Conservation (phyloP, 35 echinoderm and acorn worm species). For the Eucidaris tribuloides region DNA sequence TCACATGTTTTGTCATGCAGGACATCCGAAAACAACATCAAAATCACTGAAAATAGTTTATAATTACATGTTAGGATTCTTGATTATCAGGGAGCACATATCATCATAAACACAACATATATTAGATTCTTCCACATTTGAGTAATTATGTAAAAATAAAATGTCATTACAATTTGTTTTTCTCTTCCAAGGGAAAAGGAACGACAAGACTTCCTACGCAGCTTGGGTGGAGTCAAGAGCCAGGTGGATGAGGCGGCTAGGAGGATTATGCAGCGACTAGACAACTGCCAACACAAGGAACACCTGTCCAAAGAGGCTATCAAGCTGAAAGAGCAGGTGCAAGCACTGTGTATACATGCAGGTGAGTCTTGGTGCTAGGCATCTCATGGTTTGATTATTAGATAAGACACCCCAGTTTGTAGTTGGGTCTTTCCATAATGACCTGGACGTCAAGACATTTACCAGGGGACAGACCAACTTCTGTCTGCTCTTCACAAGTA, state of each 20-base stretch:
- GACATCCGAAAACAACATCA: background rate
- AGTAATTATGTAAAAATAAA: too few relatives aligned
- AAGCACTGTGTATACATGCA: constrained; percentile 35
- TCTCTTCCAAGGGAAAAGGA: constrained; percentile 25
- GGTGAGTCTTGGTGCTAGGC: constrained; percentile 38
- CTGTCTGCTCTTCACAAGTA: constrained; percentile 30
- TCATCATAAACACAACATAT: too few relatives aligned
- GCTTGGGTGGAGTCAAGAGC: constrained; percentile 53
- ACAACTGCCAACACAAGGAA: constrained; percentile 49
- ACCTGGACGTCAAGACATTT: background rate
- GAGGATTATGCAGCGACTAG: constrained; percentile 30
- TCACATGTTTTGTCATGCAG: too few relatives aligned
- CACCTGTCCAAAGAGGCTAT: constrained; percentile 42
- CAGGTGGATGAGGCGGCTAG: constrained; percentile 56
- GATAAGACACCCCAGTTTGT: too few relatives aligned
- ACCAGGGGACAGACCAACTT: too few relatives aligned
- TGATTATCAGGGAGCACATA: too few relatives aligned
- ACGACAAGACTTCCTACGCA: constrained; percentile 43
- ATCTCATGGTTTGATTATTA: too few relatives aligned
- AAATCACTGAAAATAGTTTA: too few relatives aligned
- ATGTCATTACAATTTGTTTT: background rate
- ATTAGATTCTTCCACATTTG: too few relatives aligned
- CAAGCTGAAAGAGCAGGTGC: constrained; percentile 16
- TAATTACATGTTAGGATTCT: too few relatives aligned
- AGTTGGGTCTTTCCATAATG: too few relatives aligned